Percentiles rank a stretch among this genome's conserved stretches.
Evolutionary conservation across 2,888 invertebrate genomes (phyloP).

Genomic region (Acleris emargana): DNA sequence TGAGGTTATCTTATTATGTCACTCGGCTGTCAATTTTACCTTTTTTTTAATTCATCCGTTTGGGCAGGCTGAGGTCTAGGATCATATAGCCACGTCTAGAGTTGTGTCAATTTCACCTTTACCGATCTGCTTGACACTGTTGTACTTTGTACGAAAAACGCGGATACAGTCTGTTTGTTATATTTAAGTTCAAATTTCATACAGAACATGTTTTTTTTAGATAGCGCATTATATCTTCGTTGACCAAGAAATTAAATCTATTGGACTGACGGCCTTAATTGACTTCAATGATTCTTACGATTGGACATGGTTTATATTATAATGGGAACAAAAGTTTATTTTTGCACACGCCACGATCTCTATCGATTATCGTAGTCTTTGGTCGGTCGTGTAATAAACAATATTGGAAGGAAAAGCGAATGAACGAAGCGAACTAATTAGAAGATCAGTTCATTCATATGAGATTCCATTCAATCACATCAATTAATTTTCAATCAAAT

Average conservation of each 20-base stretch:
- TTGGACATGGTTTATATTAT: too few species aligned
- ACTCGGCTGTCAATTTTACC: slow-evolving; percentile 39
- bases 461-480: slow-evolving; percentile 5
- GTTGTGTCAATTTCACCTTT: slow-evolving; percentile 22
- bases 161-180: too few species aligned
- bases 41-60: too few species aligned
- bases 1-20: slow-evolving; percentile 72
- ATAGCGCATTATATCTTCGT: too few species aligned
- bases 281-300: too few species aligned
- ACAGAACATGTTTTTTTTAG: background rate
- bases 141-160: slow-evolving; percentile 8
- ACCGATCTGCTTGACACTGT: background rate
- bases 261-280: too few species aligned
- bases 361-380: slow-evolving; percentile 8
- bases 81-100: too few species aligned
- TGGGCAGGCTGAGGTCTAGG: too few species aligned
- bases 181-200: background rate
- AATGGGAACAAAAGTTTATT: too few species aligned
- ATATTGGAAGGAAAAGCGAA: slow-evolving; percentile 18
- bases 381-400: background rate
- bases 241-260: too few species aligned
- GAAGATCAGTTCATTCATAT: background rate
- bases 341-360: background rate
- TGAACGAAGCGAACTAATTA: slow-evolving; percentile 10
- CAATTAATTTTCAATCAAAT: background rate